A percentile compares a stretch with the other conserved stretches of the same genome.
These are phyloP conservation scores for Neomonachus schauinslandi DNA, from an alignment of 2,113 vertebrate species.

Conservation along the genomic window DNA sequence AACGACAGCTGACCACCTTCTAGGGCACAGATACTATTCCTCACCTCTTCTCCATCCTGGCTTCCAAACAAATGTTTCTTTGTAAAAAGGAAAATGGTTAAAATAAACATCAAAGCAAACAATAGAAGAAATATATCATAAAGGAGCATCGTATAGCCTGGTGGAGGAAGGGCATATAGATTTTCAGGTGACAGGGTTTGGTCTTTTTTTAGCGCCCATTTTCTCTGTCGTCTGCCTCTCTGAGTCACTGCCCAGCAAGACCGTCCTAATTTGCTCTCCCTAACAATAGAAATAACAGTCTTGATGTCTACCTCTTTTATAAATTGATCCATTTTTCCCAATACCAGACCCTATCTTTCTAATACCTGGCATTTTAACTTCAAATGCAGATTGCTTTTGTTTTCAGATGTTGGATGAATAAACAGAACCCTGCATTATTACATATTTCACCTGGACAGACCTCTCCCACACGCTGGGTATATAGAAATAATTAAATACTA, in stretches of 20 bases:
- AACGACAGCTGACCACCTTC: not conserved
- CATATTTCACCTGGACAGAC: not conserved
- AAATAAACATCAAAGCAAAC: slow-evolving; percentile 63
- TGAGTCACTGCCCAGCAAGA: slow-evolving; percentile 64
- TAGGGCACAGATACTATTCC: not conserved
- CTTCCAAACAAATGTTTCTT: not conserved
- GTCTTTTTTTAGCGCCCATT: slow-evolving; percentile 46
- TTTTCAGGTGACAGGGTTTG: not conserved
- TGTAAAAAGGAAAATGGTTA: not conserved
- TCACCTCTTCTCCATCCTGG: not conserved
- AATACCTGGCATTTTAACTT: not conserved
- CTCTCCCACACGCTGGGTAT: not conserved
- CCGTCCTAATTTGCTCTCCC: slow-evolving; percentile 44
- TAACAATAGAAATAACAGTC: slow-evolving; percentile 54
- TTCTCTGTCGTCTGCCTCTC: slow-evolving; percentile 35
- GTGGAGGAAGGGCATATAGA: not conserved
- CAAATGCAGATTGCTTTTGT: slow-evolving; percentile 28
- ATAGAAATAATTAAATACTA: slow-evolving; percentile 23
- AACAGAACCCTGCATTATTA: not conserved
- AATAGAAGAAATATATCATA: not conserved
- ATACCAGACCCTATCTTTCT: slow-evolving; percentile 14
- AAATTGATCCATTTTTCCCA: slow-evolving; percentile 38
- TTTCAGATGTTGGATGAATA: not conserved
- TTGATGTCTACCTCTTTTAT: slow-evolving; percentile 47
- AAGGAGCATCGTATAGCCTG: not conserved